Evolutionary conservation across 2,888 invertebrate species (phyloP), one percentile per base, ranked within the genome.

Genomic region (Lottia scabra): DNA sequence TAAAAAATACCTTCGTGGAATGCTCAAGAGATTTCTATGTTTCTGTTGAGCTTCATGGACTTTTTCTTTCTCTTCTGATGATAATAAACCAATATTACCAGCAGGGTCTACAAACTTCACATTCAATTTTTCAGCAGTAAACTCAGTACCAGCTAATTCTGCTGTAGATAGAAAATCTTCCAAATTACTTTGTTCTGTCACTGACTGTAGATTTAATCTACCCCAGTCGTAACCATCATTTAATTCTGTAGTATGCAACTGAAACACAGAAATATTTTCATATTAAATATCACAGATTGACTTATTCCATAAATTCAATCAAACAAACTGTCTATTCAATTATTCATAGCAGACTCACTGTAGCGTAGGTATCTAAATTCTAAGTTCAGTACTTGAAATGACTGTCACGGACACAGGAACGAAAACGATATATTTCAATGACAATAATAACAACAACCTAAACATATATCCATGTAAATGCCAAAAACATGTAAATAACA

Each of bases 141-240:
- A 99, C 88, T 99, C 97, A 0, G 95, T 95, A 56, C 96, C 96
- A 0, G 98, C 98, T 73, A 99, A 90, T 89, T 98, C 95, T 0
- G 99, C 99, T 0, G 96, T 98, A 0, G 96, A 94, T 4, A 99
- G 91, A 88, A 99, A 99, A 86, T 98, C 99, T 91, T 98, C 96
- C 75, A 99, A 93, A 0, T 96, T 95, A n/a, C 94, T 96, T 88
- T 98, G 96, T 82, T 98, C 98, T 0, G 98, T 98, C 0, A 98
- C 95, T 0, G 98, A 98, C 78, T 85, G 94, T 0, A 97, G 92
- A 90, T 97, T 97, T 1, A 97, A 91, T 12, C 96, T 92, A 48
- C 95, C 95, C 96, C 96, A 97, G 75, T 97, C 95, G 83, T 94
- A 95, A 4, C 96, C 97, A 91, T 97, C 97, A 81, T 95, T 93